These are phyloP conservation scores for Dynastes grantii DNA, from an alignment of 2,888 invertebrate species.

Conservation along the genomic window DNA sequence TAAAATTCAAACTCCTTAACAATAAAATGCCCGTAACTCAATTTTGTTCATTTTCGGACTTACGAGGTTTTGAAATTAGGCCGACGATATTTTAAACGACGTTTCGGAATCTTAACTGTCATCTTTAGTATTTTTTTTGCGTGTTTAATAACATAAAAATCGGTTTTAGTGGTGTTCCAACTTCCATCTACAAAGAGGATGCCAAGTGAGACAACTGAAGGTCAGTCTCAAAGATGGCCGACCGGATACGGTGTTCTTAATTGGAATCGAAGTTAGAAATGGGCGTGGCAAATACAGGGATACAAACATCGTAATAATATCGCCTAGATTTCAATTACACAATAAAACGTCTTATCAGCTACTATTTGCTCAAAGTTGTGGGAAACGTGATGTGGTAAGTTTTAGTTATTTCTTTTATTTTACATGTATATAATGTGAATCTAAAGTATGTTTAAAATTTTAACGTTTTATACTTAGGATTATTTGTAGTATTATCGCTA, in stretches of 20 bases:
- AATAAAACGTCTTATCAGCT: constrained; percentile 87
- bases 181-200: constrained; percentile 80
- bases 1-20: too few species aligned
- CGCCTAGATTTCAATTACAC: constrained; percentile 94
- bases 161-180: constrained; percentile 85
- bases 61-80: too few species aligned
- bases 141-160: background rate
- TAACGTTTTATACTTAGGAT: too few species aligned
- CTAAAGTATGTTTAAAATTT: too few species aligned
- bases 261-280: constrained; percentile 91
- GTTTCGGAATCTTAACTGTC: too few species aligned
- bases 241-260: constrained; percentile 84
- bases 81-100: too few species aligned
- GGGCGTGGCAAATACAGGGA: constrained; percentile 89
- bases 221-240: constrained; percentile 76
- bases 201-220: constrained; percentile 70
- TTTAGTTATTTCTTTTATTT: constrained; percentile 8
- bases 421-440: too few species aligned
- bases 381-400: constrained; percentile 81
- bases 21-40: too few species aligned
- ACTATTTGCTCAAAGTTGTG: constrained; percentile 92
- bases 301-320: constrained; percentile 93
- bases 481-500: too few species aligned
- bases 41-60: too few species aligned
- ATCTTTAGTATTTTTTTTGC: too few species aligned